Evolutionary conservation across 2,888 invertebrate species (phyloP).

Genomic region (Tipula lateralis): DNA sequence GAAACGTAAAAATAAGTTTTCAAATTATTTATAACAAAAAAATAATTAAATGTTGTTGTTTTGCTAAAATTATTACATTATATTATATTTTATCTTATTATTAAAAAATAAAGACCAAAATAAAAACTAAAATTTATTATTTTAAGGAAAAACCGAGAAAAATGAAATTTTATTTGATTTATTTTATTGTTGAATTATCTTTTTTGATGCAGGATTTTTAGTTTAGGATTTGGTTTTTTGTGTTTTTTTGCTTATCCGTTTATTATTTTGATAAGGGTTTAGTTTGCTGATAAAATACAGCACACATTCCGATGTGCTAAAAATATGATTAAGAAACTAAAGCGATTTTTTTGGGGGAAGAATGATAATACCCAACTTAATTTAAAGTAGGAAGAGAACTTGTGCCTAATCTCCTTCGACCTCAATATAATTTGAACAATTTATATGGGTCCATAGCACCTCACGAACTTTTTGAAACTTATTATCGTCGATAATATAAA

Average conservation of each 20-base stretch:
- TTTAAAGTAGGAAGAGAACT: background rate
- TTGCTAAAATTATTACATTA: background rate
- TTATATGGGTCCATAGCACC: background rate
- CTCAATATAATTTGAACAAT: background rate
- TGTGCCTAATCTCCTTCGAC: background rate
- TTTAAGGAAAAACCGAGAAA: background rate
- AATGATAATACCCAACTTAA: background rate
- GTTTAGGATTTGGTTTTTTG: background rate
- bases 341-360: background rate
- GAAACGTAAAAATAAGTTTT: background rate
- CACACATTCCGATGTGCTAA: background rate
- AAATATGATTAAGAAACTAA: background rate
- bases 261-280: slow-evolving; percentile 19
- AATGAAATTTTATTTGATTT: slow-evolving; percentile 1
- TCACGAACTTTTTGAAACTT: background rate
- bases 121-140: background rate
- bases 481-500: background rate
- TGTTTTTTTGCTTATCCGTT: background rate
- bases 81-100: background rate
- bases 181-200: slow-evolving; percentile 19
- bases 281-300: background rate
- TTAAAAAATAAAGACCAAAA: background rate
- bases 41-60: background rate
- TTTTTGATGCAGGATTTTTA: background rate
- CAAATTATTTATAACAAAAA: background rate